Conservation (phyloP, 2,113 vertebrate species). For the Murina feae region DNA sequence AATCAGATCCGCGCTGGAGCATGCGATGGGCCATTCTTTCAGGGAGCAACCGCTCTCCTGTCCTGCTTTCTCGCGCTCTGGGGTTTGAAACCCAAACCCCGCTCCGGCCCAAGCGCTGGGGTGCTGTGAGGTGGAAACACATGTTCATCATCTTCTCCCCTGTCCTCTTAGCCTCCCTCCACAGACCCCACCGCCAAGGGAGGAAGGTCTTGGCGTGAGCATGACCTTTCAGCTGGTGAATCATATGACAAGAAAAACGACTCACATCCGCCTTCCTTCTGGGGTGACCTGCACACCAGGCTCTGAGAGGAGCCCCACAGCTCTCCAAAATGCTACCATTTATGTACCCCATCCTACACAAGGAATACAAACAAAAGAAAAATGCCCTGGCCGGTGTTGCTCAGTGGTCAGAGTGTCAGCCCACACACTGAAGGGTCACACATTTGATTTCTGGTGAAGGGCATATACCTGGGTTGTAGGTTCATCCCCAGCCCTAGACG, state of each 20-base stretch:
- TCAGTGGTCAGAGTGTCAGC: too few relatives aligned
- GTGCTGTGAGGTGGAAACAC: neutral
- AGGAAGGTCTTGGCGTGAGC: slow-evolving; percentile 63
- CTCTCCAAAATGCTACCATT: neutral
- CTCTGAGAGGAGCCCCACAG: neutral
- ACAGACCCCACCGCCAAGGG: slow-evolving; percentile 21
- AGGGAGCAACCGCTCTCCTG: slow-evolving; percentile 51
- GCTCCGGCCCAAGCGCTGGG: slow-evolving; percentile 37
- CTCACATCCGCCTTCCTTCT: slow-evolving; percentile 55
- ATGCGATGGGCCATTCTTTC: slow-evolving; percentile 75
- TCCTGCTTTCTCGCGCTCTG: slow-evolving; percentile 39
- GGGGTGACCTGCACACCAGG: slow-evolving; percentile 62
- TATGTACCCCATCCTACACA: neutral
- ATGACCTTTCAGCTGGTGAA: slow-evolving; percentile 73
- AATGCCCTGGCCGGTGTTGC: too few relatives aligned
- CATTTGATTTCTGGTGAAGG: too few relatives aligned
- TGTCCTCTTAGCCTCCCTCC: slow-evolving; percentile 43
- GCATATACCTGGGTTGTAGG: too few relatives aligned
- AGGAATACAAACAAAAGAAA: neutral
- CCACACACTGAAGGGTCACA: too few relatives aligned
- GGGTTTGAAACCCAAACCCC: slow-evolving; percentile 40
- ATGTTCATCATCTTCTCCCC: neutral
- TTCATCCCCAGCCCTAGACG: too few relatives aligned
- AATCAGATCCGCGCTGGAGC: slow-evolving; percentile 81
- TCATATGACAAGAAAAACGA: slow-evolving; percentile 72